These are phyloP conservation scores for Psittacula derbiana DNA, from an alignment of 2,797 vertebrate genomes.

Conservation along the genomic window DNA sequence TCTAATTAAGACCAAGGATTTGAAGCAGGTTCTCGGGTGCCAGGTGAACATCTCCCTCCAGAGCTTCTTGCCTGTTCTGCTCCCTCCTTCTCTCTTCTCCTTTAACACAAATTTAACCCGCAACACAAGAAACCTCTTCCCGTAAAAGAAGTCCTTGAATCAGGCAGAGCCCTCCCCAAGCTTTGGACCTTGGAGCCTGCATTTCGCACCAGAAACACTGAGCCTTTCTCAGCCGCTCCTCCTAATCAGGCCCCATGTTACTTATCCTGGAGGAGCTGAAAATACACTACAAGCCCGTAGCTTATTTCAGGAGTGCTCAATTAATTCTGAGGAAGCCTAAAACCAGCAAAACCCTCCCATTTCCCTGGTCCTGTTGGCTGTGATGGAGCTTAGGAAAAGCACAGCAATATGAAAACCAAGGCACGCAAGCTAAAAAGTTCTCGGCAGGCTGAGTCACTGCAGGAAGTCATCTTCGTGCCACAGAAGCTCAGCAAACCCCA, in stretches of 20 bases:
- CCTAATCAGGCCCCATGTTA: not conserved
- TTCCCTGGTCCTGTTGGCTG: not conserved
- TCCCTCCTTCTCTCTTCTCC: not conserved
- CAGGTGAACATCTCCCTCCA: not conserved
- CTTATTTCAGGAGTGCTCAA: not conserved
- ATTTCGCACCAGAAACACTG: not conserved
- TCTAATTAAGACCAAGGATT: constrained; percentile 8
- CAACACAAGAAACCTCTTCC: not conserved
- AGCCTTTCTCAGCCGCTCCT: not conserved
- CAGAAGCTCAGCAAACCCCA: not conserved
- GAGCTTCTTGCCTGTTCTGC: not conserved
- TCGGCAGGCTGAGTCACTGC: not conserved
- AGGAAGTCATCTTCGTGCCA: not conserved
- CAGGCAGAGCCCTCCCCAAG: fast-evolving
- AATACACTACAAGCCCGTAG: not conserved
- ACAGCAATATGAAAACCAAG: not conserved
- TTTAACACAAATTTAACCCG: not conserved
- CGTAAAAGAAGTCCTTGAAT: not conserved
- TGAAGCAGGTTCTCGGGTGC: not conserved
- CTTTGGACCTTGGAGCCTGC: not conserved
- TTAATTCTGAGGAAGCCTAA: not conserved
- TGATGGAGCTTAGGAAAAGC: not conserved
- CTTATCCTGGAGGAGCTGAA: not conserved
- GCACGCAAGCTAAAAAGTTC: not conserved
- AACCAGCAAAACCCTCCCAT: not conserved